Conservation (phyloP, 1,140 invertebrate species). For the Pseudomyrmex pallidus region DNA sequence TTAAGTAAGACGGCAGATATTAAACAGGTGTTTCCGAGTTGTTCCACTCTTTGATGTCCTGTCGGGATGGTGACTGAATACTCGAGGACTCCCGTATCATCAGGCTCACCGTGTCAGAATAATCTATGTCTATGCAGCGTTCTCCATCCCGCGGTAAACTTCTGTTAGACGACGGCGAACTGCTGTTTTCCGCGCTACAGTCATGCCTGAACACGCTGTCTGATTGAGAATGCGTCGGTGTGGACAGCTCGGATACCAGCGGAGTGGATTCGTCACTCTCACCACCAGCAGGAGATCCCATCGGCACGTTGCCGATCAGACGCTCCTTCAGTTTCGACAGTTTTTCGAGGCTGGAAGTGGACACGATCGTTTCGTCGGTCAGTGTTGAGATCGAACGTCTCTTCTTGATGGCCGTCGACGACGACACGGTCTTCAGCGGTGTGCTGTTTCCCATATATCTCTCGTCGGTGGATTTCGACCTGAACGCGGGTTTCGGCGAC, state of each 20-base stretch:
- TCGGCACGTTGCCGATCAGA: constrained; percentile 79
- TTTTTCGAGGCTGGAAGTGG: constrained; percentile 78
- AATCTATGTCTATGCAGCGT: constrained; percentile 64
- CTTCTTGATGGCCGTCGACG: constrained; percentile 30
- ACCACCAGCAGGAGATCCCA: constrained; percentile 72
- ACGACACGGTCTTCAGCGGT: constrained; percentile 55
- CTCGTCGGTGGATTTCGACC: constrained; percentile 79
- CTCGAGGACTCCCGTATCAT: constrained; percentile 70
- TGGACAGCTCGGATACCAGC: constrained; percentile 85
- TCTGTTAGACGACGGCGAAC: constrained; percentile 70
- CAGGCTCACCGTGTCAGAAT: constrained; percentile 70
- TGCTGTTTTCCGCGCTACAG: constrained; percentile 71
- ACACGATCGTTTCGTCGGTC: constrained; percentile 69
- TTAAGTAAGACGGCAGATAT: constrained; percentile 35
- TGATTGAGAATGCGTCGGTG: constrained; percentile 78
- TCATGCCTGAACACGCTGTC: constrained; percentile 70
- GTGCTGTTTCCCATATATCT: constrained; percentile 64
- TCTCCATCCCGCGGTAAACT: constrained; percentile 73
- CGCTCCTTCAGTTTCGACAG: constrained; percentile 82
- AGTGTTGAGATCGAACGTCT: constrained; percentile 52
- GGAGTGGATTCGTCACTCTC: constrained; percentile 88
- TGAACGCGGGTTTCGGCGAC: constrained; percentile 76
- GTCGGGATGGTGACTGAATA: constrained; percentile 65
- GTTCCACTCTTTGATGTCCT: constrained; percentile 78
- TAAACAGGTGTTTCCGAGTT: constrained; percentile 83